Conservation (phyloP, 2,888 invertebrate species). For the Cephus spinipes region DNA sequence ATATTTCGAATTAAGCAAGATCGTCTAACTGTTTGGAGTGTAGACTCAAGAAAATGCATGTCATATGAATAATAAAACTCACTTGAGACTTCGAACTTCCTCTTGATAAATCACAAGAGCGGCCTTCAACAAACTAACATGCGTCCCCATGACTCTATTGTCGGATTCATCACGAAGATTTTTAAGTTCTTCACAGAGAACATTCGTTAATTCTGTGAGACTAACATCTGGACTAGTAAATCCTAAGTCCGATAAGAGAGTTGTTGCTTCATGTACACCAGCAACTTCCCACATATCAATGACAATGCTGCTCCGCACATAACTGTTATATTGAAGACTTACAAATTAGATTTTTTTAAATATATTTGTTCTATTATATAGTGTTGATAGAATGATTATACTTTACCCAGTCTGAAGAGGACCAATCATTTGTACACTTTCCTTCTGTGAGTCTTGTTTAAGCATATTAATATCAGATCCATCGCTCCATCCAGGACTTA, state of each 20-base stretch:
- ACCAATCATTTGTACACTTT: constrained; percentile 39
- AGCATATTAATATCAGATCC: constrained; percentile 39
- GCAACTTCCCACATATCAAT: constrained; percentile 81
- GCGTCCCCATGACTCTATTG: constrained; percentile 58
- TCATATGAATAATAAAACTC: constrained; percentile 45
- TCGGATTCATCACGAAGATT: constrained; percentile 64
- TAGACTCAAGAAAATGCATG: background rate
- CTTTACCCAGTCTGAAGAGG: constrained; percentile 44
- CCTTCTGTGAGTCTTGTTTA: constrained; percentile 43
- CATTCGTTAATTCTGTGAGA: constrained; percentile 74
- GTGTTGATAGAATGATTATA: constrained; percentile 6
- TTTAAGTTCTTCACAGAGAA: constrained; percentile 77
- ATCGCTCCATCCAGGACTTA: constrained; percentile 45
- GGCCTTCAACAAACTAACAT: constrained; percentile 72
- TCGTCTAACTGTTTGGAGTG: background rate
- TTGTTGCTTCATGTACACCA: constrained; percentile 75
- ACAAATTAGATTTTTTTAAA: background rate
- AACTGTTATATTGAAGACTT: constrained; percentile 25
- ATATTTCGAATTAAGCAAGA: background rate
- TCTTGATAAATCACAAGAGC: constrained; percentile 76
- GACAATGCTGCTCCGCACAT: constrained; percentile 62
- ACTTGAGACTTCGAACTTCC: constrained; percentile 74
- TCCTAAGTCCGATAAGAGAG: constrained; percentile 77
- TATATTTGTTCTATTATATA: constrained; percentile 3
- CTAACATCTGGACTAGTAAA: constrained; percentile 72